Conservation (phyloP, 2,888 invertebrate genomes). For the Willowsia nigromaculata region DNA sequence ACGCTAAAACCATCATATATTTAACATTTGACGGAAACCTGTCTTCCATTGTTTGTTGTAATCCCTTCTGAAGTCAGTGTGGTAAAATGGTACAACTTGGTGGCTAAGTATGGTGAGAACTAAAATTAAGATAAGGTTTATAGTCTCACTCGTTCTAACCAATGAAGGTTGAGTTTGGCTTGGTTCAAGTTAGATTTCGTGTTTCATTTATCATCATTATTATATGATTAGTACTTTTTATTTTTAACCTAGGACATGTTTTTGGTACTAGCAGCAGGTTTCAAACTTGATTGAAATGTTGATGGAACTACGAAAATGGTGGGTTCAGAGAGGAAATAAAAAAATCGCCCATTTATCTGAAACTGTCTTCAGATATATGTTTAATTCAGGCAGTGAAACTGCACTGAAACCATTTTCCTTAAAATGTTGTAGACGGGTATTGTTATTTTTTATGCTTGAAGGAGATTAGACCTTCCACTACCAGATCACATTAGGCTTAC, state of each 20-base stretch:
- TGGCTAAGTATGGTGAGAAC: conserved; percentile 19
- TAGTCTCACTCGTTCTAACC: conserved; percentile 16
- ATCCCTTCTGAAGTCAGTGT: not conserved
- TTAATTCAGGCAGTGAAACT: not conserved
- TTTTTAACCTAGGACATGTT: not conserved
- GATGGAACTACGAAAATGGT: conserved; percentile 1
- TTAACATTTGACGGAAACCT: not conserved
- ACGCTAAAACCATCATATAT: not conserved
- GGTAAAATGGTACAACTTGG: not conserved
- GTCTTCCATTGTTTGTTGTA: not conserved
- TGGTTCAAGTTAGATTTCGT: not conserved
- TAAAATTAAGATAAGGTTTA: not conserved
- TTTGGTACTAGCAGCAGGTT: not conserved
- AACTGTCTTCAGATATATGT: not conserved
- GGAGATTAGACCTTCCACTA: no score
- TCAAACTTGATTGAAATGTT: conserved; percentile 24
- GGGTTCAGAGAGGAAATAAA: not conserved
- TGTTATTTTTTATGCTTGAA: no score
- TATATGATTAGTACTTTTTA: conserved; percentile 18
- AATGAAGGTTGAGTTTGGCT: conserved; percentile 27
- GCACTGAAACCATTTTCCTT: not conserved
- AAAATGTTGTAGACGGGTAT: no score
- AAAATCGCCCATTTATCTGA: not conserved
- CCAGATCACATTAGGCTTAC: no score
- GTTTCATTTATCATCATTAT: conserved; percentile 45